A percentile compares a stretch with the other conserved stretches of the same genome.
phyloP scores from a whole-genome alignment of 2,888 invertebrate genomes.

The Drosophila histrio region DNA sequence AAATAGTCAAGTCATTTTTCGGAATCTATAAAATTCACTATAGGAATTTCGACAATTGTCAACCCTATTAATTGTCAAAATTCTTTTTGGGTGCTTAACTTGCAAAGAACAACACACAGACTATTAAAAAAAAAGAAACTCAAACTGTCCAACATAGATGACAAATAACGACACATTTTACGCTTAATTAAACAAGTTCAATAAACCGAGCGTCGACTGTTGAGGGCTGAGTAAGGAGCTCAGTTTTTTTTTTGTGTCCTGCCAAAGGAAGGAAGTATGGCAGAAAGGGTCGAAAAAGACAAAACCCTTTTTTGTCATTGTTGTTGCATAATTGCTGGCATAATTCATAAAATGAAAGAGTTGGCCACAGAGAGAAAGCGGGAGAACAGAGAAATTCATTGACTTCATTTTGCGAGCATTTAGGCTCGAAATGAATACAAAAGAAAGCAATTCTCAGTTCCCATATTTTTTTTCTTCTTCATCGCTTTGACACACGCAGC shows the following conservation, averaged over 20 bases:
- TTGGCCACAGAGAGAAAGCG: slow-evolving; percentile 1
- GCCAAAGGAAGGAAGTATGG: slow-evolving; percentile 16
- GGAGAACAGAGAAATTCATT: slow-evolving; percentile 62
- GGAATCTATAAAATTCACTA: background rate
- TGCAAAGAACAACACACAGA: slow-evolving; percentile 10
- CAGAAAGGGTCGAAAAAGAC: slow-evolving; percentile 10
- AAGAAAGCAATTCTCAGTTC: slow-evolving; percentile 43
- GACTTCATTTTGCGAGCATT: slow-evolving; percentile 70
- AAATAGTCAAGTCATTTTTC: too few species aligned
- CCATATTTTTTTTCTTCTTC: slow-evolving; percentile 9
- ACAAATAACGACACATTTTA: slow-evolving; percentile 71
- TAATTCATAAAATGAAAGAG: slow-evolving; percentile 70
- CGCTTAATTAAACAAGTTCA: slow-evolving; percentile 79
- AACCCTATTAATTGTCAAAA: background rate
- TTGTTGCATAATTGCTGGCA: slow-evolving; percentile 76
- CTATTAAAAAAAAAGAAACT: slow-evolving; percentile 16
- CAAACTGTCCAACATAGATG: slow-evolving; percentile 42
- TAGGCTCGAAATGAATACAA: slow-evolving; percentile 62
- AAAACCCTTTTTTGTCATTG: slow-evolving; percentile 60
- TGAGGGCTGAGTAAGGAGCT: background rate
- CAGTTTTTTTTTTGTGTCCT: slow-evolving; percentile 26
- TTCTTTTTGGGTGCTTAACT: background rate
- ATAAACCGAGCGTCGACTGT: slow-evolving; percentile 65
- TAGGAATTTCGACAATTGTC: background rate
- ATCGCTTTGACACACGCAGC: slow-evolving; percentile 55